Base-by-base conservation (phyloP, 1,140 invertebrate genomes). In the Lordiphosa mommai region DNA sequence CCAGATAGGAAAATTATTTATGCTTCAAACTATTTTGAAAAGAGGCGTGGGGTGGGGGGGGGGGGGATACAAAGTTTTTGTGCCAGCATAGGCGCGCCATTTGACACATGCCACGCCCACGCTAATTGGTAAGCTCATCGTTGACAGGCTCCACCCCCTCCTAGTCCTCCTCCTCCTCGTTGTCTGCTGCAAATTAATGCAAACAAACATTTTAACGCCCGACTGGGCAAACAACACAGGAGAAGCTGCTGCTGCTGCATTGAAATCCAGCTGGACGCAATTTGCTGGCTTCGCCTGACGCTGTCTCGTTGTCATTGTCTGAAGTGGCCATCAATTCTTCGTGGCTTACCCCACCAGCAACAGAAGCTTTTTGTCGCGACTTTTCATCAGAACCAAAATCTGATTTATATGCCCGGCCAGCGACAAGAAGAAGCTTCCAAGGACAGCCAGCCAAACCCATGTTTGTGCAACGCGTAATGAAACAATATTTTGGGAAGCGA, bases 121-220 rank as follows among this genome's bases (percentile, higher is more conserved):
- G 58, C 76, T 82, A 84, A 82, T 82, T 82, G 76, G 76, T 84
- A 64, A 82, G 67, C 66, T 61, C 49, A 64, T 69, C 63, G 63
- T 44, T 66, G 61, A 44, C 61, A 57, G 63, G 51, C 46, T 66
- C 20, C 17, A 6, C 41, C 16, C 27, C 41, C 34, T 57, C 27
- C 63, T 66, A 43, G 47, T 64, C 59, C 60, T 49, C 41, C 16
- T 27, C 51, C 8, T 12, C 57, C 50, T 67, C 64, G 60, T 56
- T 61, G 76, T 67, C 76, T 79, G 76, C 56, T 58, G 65, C 76
- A 82, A 82, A 82, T 82, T 82, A 84, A 82, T 82, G 76, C 71
- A 82, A 82, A 82, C 76, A 82, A 82, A 82, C 76, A 82, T 82
- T 82, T 82, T 82, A 82, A 82, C 76, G 76, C 76, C 76, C 71